phyloP scores from a whole-genome alignment of 1,140 invertebrate genomes.

The Thaumetopoea pityocampa region DNA sequence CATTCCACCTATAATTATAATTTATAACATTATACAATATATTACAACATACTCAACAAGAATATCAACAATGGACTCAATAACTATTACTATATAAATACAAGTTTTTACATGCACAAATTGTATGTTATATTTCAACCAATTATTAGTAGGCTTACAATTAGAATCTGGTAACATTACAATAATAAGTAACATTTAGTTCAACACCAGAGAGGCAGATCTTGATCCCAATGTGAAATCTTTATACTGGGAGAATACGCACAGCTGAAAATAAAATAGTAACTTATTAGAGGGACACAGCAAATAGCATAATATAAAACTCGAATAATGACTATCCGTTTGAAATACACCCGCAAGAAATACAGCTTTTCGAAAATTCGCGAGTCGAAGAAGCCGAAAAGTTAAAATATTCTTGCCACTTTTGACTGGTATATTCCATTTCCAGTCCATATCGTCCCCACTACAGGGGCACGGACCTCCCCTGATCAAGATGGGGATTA shows the following conservation, averaged over 20 bases:
- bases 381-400: no score
- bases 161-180: conserved; percentile 28
- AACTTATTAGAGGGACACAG: not conserved
- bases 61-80: conserved; percentile 73
- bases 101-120: conserved; percentile 26
- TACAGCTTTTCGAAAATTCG: no score
- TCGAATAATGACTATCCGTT: no score
- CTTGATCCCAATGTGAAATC: conserved; percentile 85
- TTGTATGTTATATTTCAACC: conserved; percentile 17
- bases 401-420: no score
- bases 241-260: conserved; percentile 93
- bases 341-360: no score
- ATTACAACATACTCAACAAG: conserved; percentile 72
- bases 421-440: no score
- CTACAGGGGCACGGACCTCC: no score
- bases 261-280: conserved; percentile 83
- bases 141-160: conserved; percentile 24
- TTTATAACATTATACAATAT: conserved; percentile 43
- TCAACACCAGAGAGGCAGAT: conserved; percentile 66
- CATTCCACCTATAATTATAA: conserved; percentile 21
- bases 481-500: no score
- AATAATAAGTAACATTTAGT: conserved; percentile 34
- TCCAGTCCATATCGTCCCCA: no score
- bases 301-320: no score
- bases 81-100: conserved; percentile 55